Conservation (phyloP, 2,113 vertebrate species). For the Petrocephalus microphthalmus region DNA sequence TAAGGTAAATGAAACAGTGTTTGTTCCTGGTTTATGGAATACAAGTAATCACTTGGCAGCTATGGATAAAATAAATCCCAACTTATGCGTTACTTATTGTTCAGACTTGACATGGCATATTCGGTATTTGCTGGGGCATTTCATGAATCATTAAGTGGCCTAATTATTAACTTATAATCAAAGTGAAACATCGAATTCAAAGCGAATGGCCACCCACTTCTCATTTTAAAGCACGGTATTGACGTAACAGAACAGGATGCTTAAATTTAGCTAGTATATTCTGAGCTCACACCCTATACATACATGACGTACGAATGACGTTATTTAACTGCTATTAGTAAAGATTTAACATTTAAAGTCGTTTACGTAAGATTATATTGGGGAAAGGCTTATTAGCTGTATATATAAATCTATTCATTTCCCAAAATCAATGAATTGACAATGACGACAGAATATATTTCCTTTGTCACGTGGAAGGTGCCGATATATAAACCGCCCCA, state of each 20-base stretch:
- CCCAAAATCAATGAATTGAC: not conserved
- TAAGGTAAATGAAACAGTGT: not conserved
- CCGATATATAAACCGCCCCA: not conserved
- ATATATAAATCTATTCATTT: not conserved
- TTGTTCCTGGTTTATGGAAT: not conserved
- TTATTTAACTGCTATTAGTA: not conserved
- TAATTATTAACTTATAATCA: not conserved
- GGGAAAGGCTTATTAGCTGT: not conserved
- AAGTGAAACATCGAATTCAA: not conserved
- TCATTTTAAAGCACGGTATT: not conserved
- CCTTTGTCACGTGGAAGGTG: not conserved
- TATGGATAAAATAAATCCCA: not conserved
- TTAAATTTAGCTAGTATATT: not conserved
- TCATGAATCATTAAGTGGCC: not conserved
- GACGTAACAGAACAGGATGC: not conserved
- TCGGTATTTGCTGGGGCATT: not conserved
- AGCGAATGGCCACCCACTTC: not conserved
- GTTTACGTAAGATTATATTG: not conserved
- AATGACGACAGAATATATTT: not conserved
- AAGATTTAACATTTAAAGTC: not conserved
- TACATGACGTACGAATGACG: not conserved
- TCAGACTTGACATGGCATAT: not conserved
- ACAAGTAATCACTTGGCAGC: not conserved
- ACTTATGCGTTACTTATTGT: not conserved
- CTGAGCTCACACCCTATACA: not conserved